These are phyloP conservation scores for Hypselothyrea guttata DNA, from an alignment of 2,888 invertebrate genomes.

Conservation along the genomic window DNA sequence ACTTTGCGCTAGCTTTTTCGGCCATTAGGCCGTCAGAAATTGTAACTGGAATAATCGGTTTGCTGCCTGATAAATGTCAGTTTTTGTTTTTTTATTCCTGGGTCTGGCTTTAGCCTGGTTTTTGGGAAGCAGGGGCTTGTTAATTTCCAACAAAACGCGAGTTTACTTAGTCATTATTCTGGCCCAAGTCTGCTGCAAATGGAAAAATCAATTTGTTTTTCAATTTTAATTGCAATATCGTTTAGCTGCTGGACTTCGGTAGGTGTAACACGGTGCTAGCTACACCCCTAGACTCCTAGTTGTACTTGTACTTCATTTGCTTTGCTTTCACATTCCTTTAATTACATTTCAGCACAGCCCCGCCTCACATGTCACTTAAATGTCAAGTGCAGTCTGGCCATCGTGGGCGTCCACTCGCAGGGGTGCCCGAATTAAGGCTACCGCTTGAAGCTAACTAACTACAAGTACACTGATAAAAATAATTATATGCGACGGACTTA, in stretches of 20 bases:
- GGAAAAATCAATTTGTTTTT: slow-evolving; percentile 66
- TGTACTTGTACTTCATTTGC: slow-evolving; percentile 1
- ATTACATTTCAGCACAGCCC: slow-evolving; percentile 54
- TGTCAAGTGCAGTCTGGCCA: slow-evolving; percentile 62
- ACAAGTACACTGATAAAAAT: too few relatives aligned
- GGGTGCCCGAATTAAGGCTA: slow-evolving; percentile 24
- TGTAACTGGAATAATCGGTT: slow-evolving; percentile 40
- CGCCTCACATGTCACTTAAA: slow-evolving; percentile 60
- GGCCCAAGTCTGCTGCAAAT: slow-evolving; percentile 51
- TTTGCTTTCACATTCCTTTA: slow-evolving; percentile 27
- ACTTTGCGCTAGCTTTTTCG: slow-evolving; percentile 40
- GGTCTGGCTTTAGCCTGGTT: slow-evolving; percentile 1
- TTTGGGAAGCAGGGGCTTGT: slow-evolving; percentile 30
- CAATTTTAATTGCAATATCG: slow-evolving; percentile 67
- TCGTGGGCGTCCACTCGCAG: slow-evolving; percentile 16
- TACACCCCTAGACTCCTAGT: slow-evolving; percentile 7
- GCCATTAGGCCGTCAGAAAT: slow-evolving; percentile 61
- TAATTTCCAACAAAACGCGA: slow-evolving; percentile 46
- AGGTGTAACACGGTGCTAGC: slow-evolving; percentile 27
- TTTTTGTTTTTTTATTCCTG: not conserved
- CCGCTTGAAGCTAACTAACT: slow-evolving; percentile 6
- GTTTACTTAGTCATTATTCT: slow-evolving; percentile 57
- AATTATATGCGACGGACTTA: too few relatives aligned
- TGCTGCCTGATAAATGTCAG: slow-evolving; percentile 57
- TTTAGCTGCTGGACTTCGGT: slow-evolving; percentile 23